Conservation (phyloP, 2,797 vertebrate genomes). For the Helarctos malayanus region DNA sequence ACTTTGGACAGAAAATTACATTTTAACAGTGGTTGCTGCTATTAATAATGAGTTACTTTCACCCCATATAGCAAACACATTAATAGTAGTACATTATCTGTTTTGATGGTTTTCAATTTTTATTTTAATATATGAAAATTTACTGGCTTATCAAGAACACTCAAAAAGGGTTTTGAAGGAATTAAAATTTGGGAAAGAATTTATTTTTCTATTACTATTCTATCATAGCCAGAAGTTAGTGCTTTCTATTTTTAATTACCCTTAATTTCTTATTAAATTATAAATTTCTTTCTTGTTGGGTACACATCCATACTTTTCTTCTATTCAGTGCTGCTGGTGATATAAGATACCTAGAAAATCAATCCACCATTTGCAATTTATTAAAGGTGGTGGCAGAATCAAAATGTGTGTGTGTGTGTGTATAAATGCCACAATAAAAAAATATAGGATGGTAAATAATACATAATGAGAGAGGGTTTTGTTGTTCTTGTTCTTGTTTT, state of each 20-base stretch:
- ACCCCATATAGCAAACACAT: neutral
- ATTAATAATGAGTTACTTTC: slow-evolving; percentile 12
- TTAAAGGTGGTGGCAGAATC: neutral
- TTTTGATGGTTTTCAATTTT: neutral
- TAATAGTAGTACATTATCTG: neutral
- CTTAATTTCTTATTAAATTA: neutral
- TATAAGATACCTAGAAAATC: neutral
- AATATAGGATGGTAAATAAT: neutral
- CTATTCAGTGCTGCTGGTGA: neutral
- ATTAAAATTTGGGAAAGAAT: neutral
- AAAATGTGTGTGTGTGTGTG: neutral
- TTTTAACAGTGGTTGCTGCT: neutral
- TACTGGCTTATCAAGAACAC: neutral
- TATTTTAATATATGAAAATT: neutral
- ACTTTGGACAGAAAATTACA: neutral
- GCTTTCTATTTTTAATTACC: neutral
- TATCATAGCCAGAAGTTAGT: neutral
- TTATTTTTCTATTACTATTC: neutral
- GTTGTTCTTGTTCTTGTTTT: neutral
- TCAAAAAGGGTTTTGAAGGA: neutral
- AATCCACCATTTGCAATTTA: neutral
- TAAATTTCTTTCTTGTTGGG: neutral
- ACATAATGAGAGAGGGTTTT: neutral
- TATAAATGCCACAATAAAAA: neutral
- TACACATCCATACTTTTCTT: neutral